Evolutionary conservation across 2,113 vertebrate genomes (phyloP), one percentile per base, ranked within the genome.

Genomic region (Otus sunia): DNA sequence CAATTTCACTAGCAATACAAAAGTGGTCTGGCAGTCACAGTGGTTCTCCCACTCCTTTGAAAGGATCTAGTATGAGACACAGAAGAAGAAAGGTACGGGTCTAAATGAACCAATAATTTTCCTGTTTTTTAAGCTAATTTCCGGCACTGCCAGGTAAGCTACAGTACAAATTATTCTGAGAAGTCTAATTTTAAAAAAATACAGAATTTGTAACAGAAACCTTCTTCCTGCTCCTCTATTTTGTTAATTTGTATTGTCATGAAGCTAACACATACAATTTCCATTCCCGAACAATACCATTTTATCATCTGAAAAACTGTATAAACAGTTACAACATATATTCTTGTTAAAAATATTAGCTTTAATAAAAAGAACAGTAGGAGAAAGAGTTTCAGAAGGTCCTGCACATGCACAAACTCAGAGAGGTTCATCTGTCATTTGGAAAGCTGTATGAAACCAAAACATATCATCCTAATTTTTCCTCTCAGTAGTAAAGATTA

Each of bases 291-390:
- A 85, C 39, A 83, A 26, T 20, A 76, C 15, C 32, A 71, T 63
- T 94, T 92, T 56, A 90, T 69, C 86, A 94, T 30, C n/a, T 86
- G 41, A 90, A 92, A 88, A 96, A 60, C 21, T 27, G 29, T 18
- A 84, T 45, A 86, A 91, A 68, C 45, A 88, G 20, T 75, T 78
- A 63, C 49, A 82, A 76, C 15, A 62, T 18, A 10, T 15, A 58
- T 47, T 84, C 56, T 78, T 52, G 29, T 41, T 78, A 80, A 77
- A 93, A 88, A 78, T 16, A 85, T 22, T 34, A 84, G 26, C 19
- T 55, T 92, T 45, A 85, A 56, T 64, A 72, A 78, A 75, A 94
- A 77, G 32, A 92, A 59, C 7, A 5, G 19, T 34, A 84, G 15
- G 19, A 92, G 64, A 86, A 92, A 72, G 68, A 92, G 47, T 67